Evolutionary conservation across 2,797 vertebrate species (phyloP).

Genomic region (Xyrichtys novacula): DNA sequence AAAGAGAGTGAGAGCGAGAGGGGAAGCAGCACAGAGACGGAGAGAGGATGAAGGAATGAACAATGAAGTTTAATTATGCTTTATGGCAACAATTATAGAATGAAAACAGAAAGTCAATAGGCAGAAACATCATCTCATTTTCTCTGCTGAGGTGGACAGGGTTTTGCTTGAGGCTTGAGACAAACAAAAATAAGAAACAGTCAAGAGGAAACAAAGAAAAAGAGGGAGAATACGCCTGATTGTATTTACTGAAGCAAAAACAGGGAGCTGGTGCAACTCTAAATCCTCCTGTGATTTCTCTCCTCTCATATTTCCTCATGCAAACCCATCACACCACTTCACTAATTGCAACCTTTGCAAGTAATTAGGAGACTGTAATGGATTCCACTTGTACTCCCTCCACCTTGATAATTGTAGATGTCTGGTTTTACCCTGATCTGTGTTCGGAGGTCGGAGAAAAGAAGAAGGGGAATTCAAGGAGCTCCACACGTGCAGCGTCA

Average conservation of each 20-base stretch:
- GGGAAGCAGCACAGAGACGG: constrained; percentile 46
- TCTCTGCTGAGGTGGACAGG: constrained; percentile 61
- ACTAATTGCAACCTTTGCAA: constrained; percentile 59
- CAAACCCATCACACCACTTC: constrained; percentile 26
- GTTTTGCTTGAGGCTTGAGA: constrained; percentile 41
- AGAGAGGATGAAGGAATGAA: constrained; percentile 68
- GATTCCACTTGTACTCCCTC: constrained; percentile 60
- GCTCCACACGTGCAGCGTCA: constrained; percentile 8
- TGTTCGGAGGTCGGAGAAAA: constrained; percentile 30
- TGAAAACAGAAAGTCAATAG: constrained; percentile 74
- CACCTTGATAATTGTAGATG: constrained; percentile 57
- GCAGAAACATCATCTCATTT: constrained; percentile 71
- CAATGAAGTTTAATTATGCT: constrained; percentile 76
- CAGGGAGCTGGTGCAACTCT: constrained; percentile 23
- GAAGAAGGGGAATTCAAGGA: constrained; percentile 8
- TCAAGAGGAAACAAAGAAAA: constrained; percentile 54
- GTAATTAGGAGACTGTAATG: constrained; percentile 59
- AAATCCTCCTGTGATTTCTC: constrained; percentile 37
- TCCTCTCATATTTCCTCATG: constrained; percentile 35
- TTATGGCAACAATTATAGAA: constrained; percentile 78
- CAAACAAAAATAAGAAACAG: constrained; percentile 65
- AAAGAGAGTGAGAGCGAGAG: constrained; percentile 33
- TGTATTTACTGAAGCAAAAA: constrained; percentile 46
- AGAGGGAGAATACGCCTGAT: constrained; percentile 40
- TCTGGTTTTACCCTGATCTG: neutral